Evolutionary conservation across 2,888 invertebrate genomes (phyloP), one percentile per base, ranked within the genome.

Genomic region (Pyrgus malvae): DNA sequence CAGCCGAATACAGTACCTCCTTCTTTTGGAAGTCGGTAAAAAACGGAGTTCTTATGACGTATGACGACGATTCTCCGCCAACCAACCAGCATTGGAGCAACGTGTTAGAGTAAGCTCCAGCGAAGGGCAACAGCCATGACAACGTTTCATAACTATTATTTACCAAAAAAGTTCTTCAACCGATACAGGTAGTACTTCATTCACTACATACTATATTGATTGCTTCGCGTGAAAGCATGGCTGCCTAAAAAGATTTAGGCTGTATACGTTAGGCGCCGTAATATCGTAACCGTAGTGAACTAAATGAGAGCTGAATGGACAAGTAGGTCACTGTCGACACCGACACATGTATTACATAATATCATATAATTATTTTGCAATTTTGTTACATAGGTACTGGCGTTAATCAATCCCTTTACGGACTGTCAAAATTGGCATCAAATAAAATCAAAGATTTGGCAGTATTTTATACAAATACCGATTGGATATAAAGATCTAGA

Each of bases 341-440:
- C 50, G 40, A 23, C 56, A 35, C 53, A 55, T 42, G 56, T 50
- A 54, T 53, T 50, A 60, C 57, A 57, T 55, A 60, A 23, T 59
- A 62, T 58, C 53, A 45, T 57, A 62, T 50, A 50, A 41, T 63
- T 62, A 61, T 61, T 56, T 60, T 55, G 57, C 60, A 59, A 63
- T 62, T 58, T 61, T 38, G 56, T 66, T 63, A 63, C 56, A n/a
- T n/a, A n/a, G n/a, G 11, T 29, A 29, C 33, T 25, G 12, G 49
- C 51, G 45, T 44, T 41, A 46, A 44, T 38, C 53, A 37, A 42
- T 46, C 50, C 21, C 6, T 19, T 1, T n/a, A 9, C 14, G 21
- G n/a, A 21, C 17, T 40, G 21, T 33, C 8, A 37, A 40, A 19
- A 42, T n/a, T n/a, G n/a, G n/a, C n/a, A n/a, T n/a, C n/a, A n/a